Evolutionary conservation across 2,888 invertebrate genomes (phyloP).

Genomic region (Pasiphila rectangulata): DNA sequence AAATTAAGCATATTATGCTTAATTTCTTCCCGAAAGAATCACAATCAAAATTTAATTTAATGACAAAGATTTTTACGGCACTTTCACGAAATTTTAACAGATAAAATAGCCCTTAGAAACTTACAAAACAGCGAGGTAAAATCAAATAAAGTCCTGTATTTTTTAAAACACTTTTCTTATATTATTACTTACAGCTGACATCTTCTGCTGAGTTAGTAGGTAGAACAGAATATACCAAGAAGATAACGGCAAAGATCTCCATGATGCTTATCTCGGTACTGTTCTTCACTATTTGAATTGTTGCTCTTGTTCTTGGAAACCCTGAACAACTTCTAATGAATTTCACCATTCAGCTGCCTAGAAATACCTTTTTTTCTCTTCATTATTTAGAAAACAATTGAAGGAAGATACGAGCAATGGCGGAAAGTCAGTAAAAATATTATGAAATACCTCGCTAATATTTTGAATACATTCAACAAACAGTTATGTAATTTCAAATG

Average conservation of each 20-base stretch:
- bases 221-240: conserved; percentile 47
- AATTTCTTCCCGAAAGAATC: too few relatives aligned
- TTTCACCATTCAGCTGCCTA: conserved; percentile 33
- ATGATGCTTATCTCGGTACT: conserved; percentile 42
- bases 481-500: conserved; percentile 22
- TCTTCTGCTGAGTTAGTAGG: conserved; percentile 59
- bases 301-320: conserved; percentile 9
- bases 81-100: too few relatives aligned
- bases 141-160: too few relatives aligned
- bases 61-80: too few relatives aligned
- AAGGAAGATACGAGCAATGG: conserved; percentile 45
- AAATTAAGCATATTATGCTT: too few relatives aligned
- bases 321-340: conserved; percentile 28
- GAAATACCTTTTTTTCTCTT: conserved; percentile 54
- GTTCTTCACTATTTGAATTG: conserved; percentile 18
- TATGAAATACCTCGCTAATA: conserved; percentile 47
- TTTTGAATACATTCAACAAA: conserved; percentile 55
- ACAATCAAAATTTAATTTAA: too few relatives aligned
- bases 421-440: conserved; percentile 52
- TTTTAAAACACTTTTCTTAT: not conserved
- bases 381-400: conserved; percentile 65
- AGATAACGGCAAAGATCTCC: conserved; percentile 47
- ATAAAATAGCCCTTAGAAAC: too few relatives aligned
- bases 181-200: conserved; percentile 65
- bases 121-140: too few relatives aligned